Percentiles rank a stretch among this genome's conserved stretches.
phyloP scores from a whole-genome alignment of 2,888 invertebrate genomes.

The Chloroclysta siterata region DNA sequence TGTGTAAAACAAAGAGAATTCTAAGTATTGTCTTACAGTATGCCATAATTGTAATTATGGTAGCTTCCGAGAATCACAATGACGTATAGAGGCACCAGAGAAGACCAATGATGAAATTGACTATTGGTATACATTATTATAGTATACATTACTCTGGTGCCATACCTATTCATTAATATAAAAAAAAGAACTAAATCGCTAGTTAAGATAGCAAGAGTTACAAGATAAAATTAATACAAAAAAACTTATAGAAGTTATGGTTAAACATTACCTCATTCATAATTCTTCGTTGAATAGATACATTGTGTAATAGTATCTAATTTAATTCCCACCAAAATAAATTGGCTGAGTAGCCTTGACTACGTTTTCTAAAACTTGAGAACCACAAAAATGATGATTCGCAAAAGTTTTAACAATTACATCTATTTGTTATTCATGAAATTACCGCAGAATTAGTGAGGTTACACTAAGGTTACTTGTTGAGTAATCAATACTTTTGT shows the following conservation, averaged over 20 bases:
- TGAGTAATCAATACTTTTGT: neutral
- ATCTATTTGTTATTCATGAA: constrained; percentile 1
- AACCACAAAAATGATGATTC: neutral
- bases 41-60: neutral
- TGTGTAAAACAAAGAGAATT: neutral
- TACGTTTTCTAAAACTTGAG: constrained; percentile 2
- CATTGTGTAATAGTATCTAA: neutral
- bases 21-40: neutral
- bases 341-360: neutral
- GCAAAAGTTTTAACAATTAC: neutral
- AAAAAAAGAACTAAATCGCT: too few species aligned
- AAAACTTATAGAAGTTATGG: too few species aligned
- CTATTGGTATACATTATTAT: too few species aligned
- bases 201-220: too few species aligned
- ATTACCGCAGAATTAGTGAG: constrained; percentile 6
- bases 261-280: too few species aligned
- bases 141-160: too few species aligned
- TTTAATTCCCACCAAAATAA: neutral
- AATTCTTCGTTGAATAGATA: neutral
- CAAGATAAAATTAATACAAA: too few species aligned
- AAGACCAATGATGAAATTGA: too few species aligned
- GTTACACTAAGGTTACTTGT: neutral
- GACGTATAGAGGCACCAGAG: neutral
- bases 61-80: neutral
- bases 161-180: too few species aligned